A percentile compares a stretch with the other conserved stretches of the same genome.
phyloP scores from a whole-genome alignment of 2,888 invertebrate species.

The Patella depressa region DNA sequence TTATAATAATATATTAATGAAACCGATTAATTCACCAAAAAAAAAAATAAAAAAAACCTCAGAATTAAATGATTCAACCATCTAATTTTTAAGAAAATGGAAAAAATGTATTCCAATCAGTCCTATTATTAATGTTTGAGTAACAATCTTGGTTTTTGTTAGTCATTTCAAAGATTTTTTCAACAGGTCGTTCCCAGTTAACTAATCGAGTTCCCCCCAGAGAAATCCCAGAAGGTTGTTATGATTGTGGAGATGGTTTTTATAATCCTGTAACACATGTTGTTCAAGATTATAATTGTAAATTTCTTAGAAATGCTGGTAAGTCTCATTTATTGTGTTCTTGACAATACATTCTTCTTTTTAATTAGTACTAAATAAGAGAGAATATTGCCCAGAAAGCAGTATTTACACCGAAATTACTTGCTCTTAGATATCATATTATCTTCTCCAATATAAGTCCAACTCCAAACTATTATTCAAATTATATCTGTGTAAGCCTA shows the following conservation, averaged over 20 bases:
- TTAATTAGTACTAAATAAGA: no score
- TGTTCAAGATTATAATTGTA: constrained; percentile 68
- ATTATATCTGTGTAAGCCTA: no score
- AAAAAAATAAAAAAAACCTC: no score
- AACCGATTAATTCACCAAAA: no score
- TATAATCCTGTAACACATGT: constrained; percentile 70
- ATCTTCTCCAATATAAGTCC: no score
- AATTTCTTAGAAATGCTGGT: constrained; percentile 72
- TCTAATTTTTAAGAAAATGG: neutral
- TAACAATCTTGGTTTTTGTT: no score
- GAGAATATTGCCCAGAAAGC: no score
- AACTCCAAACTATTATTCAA: no score
- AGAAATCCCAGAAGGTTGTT: constrained; percentile 77
- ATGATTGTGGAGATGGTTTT: constrained; percentile 83
- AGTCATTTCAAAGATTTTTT: no score
- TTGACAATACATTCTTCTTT: neutral
- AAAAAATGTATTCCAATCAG: neutral
- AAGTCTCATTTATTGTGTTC: constrained; percentile 20
- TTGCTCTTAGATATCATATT: no score
- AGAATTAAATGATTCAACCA: neutral
- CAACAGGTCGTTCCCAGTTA: constrained; percentile 73
- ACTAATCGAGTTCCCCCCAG: constrained; percentile 77
- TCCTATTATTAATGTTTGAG: neutral
- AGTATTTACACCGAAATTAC: no score
- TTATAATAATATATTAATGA: neutral